Base-by-base conservation (phyloP, 2,113 vertebrate species). In the Hemiprocne comata region DNA sequence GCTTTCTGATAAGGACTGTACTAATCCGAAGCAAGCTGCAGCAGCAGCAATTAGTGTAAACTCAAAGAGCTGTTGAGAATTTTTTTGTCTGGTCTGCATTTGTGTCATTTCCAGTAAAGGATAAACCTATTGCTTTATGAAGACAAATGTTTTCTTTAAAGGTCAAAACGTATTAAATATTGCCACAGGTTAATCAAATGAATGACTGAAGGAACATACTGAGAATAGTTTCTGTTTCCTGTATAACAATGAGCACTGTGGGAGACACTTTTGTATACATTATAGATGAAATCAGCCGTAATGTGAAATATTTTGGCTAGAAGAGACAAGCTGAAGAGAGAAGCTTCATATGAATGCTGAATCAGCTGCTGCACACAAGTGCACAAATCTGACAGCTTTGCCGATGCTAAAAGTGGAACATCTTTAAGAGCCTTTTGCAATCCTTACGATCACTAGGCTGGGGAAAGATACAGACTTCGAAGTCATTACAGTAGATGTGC, bases 81-180 rank as follows among this genome's bases (percentile, higher is more conserved):
- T 85, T 53, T 89, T 93, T 71, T 87, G 62, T 92, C 75, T 95
- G 55, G 29, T 42, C 33, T 88, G 60, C 67, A 76, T 17, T 31
- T 89, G 23, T 65, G 48, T 82, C 10, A 90, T 92, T 94, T 91
- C 70, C 64, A 94, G 69, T 38, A 92, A 82, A 83, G 65, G 33
- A 93, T 69, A 93, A 90, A 96, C 69, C 42, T 46, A 44, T 26
- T 40, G 48, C 93, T 95, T 93, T 74, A 89, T 57, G 61, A 50
- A 71, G 46, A 85, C 70, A 93, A 92, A 80, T 71, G 73, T 82
- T 96, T 90, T 85, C 64, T 77, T 96, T 91, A 95, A 94, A 95
- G 91, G 75, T 93, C 90, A 95, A 87, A 92, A 73, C 14, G 44
- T 29, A 54, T 12, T 54, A 92, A 91, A 92, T 92, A 91, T 31